These are phyloP conservation scores for Triops cancriformis DNA, from an alignment of 1,140 invertebrate genomes.

Conservation along the genomic window DNA sequence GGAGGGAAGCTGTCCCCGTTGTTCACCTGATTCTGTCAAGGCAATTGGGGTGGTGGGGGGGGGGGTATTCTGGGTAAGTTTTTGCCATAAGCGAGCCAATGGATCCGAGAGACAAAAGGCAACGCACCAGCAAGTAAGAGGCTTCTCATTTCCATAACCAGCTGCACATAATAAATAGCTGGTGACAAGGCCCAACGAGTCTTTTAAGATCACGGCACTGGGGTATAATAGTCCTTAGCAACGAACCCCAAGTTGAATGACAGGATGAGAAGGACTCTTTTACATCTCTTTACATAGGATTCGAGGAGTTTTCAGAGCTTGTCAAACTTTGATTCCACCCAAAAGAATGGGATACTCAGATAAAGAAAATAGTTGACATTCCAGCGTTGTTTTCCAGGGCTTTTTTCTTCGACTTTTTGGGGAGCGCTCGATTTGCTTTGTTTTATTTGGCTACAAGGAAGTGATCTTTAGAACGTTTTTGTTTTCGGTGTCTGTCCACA, in stretches of 20 bases:
- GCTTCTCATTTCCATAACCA: slow-evolving; percentile 13
- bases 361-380: background rate
- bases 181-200: background rate
- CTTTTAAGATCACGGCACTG: background rate
- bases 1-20: background rate
- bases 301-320: background rate
- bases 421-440: background rate
- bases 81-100: background rate
- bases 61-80: background rate
- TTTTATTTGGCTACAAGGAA: slow-evolving; percentile 1
- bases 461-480: background rate
- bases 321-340: background rate
- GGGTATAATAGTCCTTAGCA: background rate
- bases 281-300: background rate
- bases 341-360: background rate
- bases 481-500: background rate
- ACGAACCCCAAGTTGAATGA: background rate
- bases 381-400: background rate
- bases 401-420: background rate
- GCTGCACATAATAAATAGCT: slow-evolving; percentile 6
- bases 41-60: background rate
- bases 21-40: background rate
- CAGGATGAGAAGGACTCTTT: background rate
- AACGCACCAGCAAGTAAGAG: background rate
- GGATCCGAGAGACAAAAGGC: background rate